A percentile compares a stretch with the other conserved stretches of the same genome.
Conservation (phyloP, 2,113 vertebrate genomes). For the Delphinapterus leucas region DNA sequence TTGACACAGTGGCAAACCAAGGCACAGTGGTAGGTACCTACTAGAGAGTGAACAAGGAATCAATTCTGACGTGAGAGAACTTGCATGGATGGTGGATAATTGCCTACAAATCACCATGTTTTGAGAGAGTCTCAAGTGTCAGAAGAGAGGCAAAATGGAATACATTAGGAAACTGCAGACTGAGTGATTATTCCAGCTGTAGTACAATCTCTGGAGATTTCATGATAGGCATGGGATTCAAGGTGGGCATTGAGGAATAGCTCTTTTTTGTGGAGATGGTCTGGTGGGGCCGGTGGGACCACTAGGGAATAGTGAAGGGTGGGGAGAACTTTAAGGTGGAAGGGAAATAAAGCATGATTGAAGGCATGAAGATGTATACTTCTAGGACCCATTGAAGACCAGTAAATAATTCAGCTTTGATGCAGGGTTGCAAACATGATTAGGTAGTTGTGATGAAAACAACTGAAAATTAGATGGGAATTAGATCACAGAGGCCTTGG, state of each 20-base stretch:
- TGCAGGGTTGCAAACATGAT: neutral
- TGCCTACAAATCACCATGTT: neutral
- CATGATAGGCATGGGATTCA: neutral
- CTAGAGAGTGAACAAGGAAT: neutral
- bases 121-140: neutral
- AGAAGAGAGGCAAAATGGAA: neutral
- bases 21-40: neutral
- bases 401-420: neutral
- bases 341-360: neutral
- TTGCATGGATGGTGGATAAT: neutral
- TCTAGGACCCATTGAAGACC: neutral
- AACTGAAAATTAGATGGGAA: neutral
- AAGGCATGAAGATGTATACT: neutral
- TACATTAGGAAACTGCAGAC: neutral
- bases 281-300: too few relatives aligned
- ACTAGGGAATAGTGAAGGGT: neutral
- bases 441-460: neutral
- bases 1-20: neutral
- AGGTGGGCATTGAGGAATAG: neutral
- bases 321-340: neutral
- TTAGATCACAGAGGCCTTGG: neutral
- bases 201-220: neutral
- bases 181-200: neutral
- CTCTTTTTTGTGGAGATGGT: neutral
- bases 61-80: neutral